Base-by-base conservation (phyloP, 2,888 invertebrate species). In the Ephialtes manifestator region DNA sequence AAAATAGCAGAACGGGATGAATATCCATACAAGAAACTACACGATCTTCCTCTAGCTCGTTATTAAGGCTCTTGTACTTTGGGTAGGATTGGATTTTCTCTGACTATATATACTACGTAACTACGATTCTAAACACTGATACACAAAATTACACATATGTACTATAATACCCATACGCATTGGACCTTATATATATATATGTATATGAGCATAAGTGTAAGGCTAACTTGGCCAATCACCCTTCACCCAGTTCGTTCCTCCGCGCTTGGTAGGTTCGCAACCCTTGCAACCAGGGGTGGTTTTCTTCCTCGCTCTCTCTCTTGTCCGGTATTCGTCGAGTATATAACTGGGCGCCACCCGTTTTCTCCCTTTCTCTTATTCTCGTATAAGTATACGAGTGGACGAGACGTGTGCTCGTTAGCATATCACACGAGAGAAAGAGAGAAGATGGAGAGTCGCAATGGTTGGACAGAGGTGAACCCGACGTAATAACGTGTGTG, bases 381-480 rank as follows among this genome's bases (percentile, higher is more conserved):
- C 71, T 83, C 78, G 85, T 77, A 72, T 71, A 76, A 20, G 48
- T 53, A 51, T 65, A 48, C 53, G 55, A 24, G 31, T 76, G 75
- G 71, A 75, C 81, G 63, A 39, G 80, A 90, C 90, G 90, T 90
- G 90, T 87, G 90, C 92, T 93, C 91, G 92, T 93, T 93, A 93
- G 92, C 93, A 93, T 93, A 93, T 92, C 90, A 90, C 90, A 88
- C 89, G 88, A 85, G 86, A 60, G 81, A 84, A 86, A 65, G 20
- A 55, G 53, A 74, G 35, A 60, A 83, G 51, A 58, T 63, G 48
- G 67, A 68, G 71, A 43, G 63, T 65, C 65, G 20, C 65, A 65
- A 39, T 39, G 65, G 65, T 65, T 10, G 65, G 39, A 39, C 43
- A 18, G 83, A 78, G 86, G 67, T 75, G 75, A 81, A 81, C 84